phyloP scores from a whole-genome alignment of 2,888 invertebrate genomes.

The Sisyra terminalis region DNA sequence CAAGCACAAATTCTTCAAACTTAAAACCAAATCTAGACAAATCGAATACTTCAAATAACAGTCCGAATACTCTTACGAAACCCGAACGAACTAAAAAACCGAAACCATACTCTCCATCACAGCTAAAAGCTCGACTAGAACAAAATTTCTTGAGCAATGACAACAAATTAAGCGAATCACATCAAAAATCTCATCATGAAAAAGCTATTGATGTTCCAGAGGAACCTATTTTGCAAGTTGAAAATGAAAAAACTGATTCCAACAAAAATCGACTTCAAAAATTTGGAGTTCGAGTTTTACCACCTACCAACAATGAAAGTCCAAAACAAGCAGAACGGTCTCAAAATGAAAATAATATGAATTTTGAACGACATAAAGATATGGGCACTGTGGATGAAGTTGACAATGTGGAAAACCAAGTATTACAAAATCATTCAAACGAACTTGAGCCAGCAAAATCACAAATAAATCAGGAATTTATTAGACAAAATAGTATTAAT shows the following conservation, averaged over 20 bases:
- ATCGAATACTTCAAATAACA: constrained; percentile 16
- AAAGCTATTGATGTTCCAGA: constrained; percentile 9
- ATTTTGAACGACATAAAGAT: constrained; percentile 16
- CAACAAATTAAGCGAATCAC: constrained; percentile 17
- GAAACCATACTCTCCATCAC: constrained; percentile 17
- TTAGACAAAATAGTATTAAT: constrained; percentile 31
- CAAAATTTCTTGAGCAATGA: constrained; percentile 19
- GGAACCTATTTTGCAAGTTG: constrained; percentile 17
- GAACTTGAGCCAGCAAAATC: constrained; percentile 8
- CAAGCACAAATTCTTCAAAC: too few species aligned
- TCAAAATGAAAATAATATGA: constrained; percentile 25
- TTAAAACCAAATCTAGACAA: constrained; percentile 12
- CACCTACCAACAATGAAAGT: constrained; percentile 21
- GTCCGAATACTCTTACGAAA: constrained; percentile 13
- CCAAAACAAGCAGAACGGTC: constrained; percentile 23
- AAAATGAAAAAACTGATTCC: constrained; percentile 35
- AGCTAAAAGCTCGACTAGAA: constrained; percentile 21
- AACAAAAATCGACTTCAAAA: constrained; percentile 40
- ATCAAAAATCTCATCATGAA: constrained; percentile 14
- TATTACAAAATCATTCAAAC: neutral
- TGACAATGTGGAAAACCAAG: neutral
- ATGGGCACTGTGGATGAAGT: constrained; percentile 10
- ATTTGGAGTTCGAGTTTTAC: constrained; percentile 51
- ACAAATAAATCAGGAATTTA: constrained; percentile 19
- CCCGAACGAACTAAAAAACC: constrained; percentile 15